These are phyloP conservation scores for Pogonognathellus flavescens DNA, from an alignment of 1,140 invertebrate genomes.

Conservation along the genomic window DNA sequence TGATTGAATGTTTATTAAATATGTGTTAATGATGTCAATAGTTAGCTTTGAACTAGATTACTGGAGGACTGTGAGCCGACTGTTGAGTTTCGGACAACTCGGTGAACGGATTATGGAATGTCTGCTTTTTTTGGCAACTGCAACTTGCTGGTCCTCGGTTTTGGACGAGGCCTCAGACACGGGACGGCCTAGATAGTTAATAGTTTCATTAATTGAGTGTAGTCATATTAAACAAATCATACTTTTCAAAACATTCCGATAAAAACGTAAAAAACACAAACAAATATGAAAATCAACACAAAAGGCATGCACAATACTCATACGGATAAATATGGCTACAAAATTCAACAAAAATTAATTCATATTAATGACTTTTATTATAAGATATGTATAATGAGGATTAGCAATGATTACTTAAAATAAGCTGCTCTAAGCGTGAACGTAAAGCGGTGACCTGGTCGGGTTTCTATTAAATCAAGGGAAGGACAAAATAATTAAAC, in stretches of 20 bases:
- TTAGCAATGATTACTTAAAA: conserved; percentile 53
- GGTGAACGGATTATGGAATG: conserved; percentile 61
- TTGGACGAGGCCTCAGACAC: conserved; percentile 54
- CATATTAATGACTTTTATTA: conserved; percentile 5
- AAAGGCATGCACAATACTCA: conserved; percentile 12
- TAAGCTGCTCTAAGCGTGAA: conserved; percentile 62
- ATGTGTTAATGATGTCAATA: conserved; percentile 18
- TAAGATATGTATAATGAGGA: conserved; percentile 19
- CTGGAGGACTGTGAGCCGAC: conserved; percentile 59
- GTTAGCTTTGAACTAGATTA: conserved; percentile 60
- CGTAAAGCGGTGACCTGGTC: conserved; percentile 63
- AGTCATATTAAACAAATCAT: background rate
- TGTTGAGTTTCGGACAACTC: conserved; percentile 59
- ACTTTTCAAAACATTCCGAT: too few species aligned
- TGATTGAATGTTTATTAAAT: conserved; percentile 2
- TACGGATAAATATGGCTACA: background rate
- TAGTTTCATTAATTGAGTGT: background rate
- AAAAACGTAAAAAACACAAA: background rate
- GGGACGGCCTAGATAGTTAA: conserved; percentile 50
- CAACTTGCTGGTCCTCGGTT: conserved; percentile 55
- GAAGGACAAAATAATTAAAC: background rate
- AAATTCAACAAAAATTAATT: background rate
- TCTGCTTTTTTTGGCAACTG: conserved; percentile 46
- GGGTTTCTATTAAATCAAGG: conserved; percentile 56
- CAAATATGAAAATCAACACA: background rate